Conservation (phyloP, 2,113 vertebrate genomes). For the Phylloscopus trochilus region DNA sequence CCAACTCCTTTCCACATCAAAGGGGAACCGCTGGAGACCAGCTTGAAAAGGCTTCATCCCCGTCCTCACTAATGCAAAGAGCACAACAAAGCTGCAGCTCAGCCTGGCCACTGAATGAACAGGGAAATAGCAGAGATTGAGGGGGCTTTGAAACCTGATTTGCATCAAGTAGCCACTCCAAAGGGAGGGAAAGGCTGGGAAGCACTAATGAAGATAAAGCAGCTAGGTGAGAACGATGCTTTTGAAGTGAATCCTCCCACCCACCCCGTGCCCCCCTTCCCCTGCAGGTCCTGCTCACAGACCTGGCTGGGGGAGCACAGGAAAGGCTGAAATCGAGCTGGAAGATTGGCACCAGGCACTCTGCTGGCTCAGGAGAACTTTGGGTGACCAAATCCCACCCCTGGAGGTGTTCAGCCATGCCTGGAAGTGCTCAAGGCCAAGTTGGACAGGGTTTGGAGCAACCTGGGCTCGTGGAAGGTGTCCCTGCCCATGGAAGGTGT, state of each 20-base stretch:
- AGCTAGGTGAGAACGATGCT: fast-evolving
- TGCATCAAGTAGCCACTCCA: neutral
- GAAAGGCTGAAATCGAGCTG: neutral
- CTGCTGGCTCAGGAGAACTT: neutral
- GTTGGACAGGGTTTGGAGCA: neutral
- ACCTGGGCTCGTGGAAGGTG: neutral
- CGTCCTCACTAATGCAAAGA: neutral
- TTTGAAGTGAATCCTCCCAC: neutral
- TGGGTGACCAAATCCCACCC: neutral
- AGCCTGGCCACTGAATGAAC: neutral
- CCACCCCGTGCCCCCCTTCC: fast-evolving
- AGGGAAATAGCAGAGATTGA: neutral
- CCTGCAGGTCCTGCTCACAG: neutral
- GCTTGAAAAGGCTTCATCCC: neutral
- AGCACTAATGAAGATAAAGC: neutral
- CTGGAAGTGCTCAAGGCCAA: neutral
- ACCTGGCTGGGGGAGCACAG: neutral
- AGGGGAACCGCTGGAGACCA: neutral
- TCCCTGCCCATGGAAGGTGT: neutral
- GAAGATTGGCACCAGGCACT: neutral
- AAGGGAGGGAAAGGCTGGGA: neutral
- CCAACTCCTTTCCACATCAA: neutral
- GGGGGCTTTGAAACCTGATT: neutral
- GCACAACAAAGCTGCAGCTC: neutral
- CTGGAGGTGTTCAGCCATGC: neutral